Evolutionary conservation across 2,888 invertebrate genomes (phyloP).

Genomic region (Agonopterix alstromeriana): DNA sequence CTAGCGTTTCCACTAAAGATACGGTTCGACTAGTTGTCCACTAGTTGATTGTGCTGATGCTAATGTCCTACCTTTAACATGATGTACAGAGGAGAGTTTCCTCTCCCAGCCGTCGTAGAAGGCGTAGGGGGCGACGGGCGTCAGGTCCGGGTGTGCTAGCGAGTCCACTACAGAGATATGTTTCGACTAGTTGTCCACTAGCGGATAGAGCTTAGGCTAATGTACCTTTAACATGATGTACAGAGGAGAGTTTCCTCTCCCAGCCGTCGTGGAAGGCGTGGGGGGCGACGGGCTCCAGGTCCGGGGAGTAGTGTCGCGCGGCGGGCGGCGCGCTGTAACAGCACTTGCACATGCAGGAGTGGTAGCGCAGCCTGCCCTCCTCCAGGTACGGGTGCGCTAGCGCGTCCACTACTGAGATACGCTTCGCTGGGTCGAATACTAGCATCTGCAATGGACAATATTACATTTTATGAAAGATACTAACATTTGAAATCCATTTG

Average conservation of each 20-base stretch:
- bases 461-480: background rate
- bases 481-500: too few species aligned
- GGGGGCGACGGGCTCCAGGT: constrained; percentile 94
- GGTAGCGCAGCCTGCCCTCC: constrained; percentile 98
- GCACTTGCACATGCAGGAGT: constrained; percentile 99
- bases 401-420: constrained; percentile 96
- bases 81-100: too few species aligned
- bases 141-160: too few species aligned
- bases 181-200: too few species aligned
- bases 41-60: constrained; percentile 76
- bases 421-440: constrained; percentile 97
- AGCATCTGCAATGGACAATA: constrained; percentile 87
- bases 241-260: constrained; percentile 95
- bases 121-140: too few species aligned
- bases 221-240: constrained; percentile 96
- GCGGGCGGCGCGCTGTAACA: constrained; percentile 82
- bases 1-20: constrained; percentile 96
- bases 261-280: constrained; percentile 96
- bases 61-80: constrained; percentile 86
- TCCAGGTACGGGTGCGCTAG: constrained; percentile 98
- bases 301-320: constrained; percentile 89
- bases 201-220: background rate
- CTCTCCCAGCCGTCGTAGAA: too few species aligned
- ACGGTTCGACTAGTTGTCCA: constrained; percentile 98
- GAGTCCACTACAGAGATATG: too few species aligned